Percentiles rank a stretch among this genome's conserved stretches.
These are phyloP conservation scores for Syngnathoides biaculeatus DNA, from an alignment of 2,113 vertebrate genomes.

Conservation along the genomic window DNA sequence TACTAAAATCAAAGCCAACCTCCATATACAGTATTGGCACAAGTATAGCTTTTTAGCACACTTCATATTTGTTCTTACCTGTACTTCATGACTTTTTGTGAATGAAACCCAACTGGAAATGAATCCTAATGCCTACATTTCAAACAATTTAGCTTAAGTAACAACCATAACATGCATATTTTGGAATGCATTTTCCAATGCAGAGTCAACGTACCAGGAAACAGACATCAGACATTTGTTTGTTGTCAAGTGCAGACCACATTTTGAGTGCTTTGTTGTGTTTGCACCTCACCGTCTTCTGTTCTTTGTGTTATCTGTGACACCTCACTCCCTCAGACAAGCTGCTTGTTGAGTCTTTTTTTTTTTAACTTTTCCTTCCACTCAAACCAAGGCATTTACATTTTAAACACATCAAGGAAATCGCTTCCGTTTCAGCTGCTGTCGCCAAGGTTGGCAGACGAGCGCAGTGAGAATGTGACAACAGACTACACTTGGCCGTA, in stretches of 20 bases:
- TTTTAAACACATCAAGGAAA: constrained; percentile 67
- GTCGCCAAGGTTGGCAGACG: constrained; percentile 59
- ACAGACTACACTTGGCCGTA: constrained; percentile 40
- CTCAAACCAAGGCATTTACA: constrained; percentile 67
- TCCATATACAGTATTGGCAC: too few species aligned
- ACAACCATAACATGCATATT: constrained; percentile 23
- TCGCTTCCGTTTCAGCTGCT: constrained; percentile 56
- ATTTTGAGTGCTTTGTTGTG: constrained; percentile 50
- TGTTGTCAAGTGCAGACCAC: constrained; percentile 47
- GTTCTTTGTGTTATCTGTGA: constrained; percentile 61
- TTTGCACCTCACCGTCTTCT: constrained; percentile 62
- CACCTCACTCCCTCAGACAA: constrained; percentile 68
- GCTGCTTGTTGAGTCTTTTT: constrained; percentile 43
- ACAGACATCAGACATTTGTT: constrained; percentile 52
- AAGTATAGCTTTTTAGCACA: too few species aligned
- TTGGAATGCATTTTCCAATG: constrained; percentile 21
- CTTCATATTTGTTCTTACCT: too few species aligned
- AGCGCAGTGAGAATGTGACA: constrained; percentile 28
- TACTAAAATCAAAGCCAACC: too few species aligned
- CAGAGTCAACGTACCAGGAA: constrained; percentile 41
- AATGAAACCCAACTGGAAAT: too few species aligned
- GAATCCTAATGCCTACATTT: not conserved
- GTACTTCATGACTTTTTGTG: too few species aligned
- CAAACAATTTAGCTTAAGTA: not conserved
- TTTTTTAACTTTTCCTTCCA: constrained; percentile 29